Evolutionary conservation across 1,140 invertebrate genomes (phyloP).

Genomic region (Melitaea cinxia): DNA sequence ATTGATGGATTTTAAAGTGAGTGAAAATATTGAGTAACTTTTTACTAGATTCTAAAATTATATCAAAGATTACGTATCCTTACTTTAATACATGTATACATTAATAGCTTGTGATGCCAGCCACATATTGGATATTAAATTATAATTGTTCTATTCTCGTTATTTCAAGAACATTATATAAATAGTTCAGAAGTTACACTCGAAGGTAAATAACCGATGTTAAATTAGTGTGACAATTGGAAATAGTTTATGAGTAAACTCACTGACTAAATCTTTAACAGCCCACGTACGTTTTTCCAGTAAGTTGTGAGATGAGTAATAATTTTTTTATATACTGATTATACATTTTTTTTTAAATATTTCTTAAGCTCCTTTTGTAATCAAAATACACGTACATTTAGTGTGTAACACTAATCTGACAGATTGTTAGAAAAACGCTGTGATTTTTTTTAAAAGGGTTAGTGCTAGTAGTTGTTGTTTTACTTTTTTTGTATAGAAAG

Average conservation of each 20-base stretch:
- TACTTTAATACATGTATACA: slow-evolving; percentile 15
- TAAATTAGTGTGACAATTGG: slow-evolving; percentile 34
- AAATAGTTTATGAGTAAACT: slow-evolving; percentile 33
- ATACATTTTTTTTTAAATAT: not conserved
- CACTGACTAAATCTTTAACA: slow-evolving; percentile 47
- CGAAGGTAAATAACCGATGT: slow-evolving; percentile 59
- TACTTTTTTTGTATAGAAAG: too few species aligned
- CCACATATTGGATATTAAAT: slow-evolving; percentile 5
- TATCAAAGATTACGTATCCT: too few species aligned
- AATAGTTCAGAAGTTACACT: slow-evolving; percentile 24
- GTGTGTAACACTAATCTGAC: too few species aligned
- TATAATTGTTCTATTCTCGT: slow-evolving; percentile 32
- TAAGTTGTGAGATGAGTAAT: slow-evolving; percentile 50
- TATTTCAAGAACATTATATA: slow-evolving; percentile 33
- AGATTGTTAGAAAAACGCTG: too few species aligned
- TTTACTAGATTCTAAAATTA: too few species aligned
- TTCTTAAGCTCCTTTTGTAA: not conserved
- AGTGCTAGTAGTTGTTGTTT: too few species aligned
- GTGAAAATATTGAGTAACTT: too few species aligned
- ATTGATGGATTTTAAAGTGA: slow-evolving; percentile 8
- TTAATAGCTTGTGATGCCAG: slow-evolving; percentile 23
- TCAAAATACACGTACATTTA: too few species aligned
- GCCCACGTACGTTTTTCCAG: slow-evolving; percentile 51
- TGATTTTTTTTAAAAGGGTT: too few species aligned
- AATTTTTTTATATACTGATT: slow-evolving; percentile 33